These are phyloP conservation scores for Uromys caudimaculatus DNA, from an alignment of 2,797 vertebrate genomes.

Conservation along the genomic window DNA sequence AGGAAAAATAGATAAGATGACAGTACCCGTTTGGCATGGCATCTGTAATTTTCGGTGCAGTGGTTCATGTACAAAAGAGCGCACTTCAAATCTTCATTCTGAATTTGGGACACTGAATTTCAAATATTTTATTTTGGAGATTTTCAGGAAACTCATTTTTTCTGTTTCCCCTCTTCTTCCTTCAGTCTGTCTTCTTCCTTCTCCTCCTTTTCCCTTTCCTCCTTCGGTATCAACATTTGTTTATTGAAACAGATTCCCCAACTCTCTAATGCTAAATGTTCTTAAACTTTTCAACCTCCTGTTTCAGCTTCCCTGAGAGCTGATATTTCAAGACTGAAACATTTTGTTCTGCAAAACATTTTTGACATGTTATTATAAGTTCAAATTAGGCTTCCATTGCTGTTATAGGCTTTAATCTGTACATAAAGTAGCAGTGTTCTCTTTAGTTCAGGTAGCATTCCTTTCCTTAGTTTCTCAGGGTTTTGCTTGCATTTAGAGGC, in stretches of 20 bases:
- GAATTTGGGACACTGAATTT: background rate
- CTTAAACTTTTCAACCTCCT: background rate
- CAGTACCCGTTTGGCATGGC: accelerated
- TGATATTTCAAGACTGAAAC: background rate
- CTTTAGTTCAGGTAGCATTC: background rate
- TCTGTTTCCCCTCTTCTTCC: background rate
- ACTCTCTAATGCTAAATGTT: background rate
- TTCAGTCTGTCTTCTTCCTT: background rate
- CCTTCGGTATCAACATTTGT: background rate
- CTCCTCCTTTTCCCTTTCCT: background rate
- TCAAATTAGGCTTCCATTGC: background rate
- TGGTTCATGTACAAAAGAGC: background rate
- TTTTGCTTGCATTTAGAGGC: background rate
- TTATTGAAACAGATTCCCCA: background rate
- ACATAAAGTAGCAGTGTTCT: background rate
- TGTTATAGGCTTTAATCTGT: background rate
- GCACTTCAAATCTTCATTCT: background rate
- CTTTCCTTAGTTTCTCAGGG: background rate
- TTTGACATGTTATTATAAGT: background rate
- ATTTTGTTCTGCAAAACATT: background rate
- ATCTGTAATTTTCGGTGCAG: background rate
- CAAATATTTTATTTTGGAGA: background rate
- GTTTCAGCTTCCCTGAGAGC: too few relatives aligned
- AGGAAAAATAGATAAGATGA: background rate
- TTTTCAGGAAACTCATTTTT: background rate